Conservation (phyloP, 2,888 invertebrate species). For the Abscondita cerata region DNA sequence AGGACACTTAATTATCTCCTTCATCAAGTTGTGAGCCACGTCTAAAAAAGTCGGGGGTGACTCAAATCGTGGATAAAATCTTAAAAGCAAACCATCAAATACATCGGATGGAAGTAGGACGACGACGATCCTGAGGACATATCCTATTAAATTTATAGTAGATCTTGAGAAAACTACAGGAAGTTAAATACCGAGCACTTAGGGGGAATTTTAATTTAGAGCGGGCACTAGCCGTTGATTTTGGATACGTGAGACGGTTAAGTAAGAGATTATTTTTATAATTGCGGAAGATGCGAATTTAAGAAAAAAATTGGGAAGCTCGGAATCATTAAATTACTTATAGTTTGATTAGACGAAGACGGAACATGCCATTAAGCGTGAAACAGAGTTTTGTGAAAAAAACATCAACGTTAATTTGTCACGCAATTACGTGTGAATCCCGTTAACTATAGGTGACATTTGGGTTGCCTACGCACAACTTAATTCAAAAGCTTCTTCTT, state of each 20-base stretch:
- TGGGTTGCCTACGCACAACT: too few species aligned
- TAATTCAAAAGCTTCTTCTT: too few species aligned
- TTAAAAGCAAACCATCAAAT: slow-evolving; percentile 23
- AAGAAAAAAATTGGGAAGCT: too few species aligned
- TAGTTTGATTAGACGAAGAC: too few species aligned
- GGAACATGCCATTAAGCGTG: too few species aligned
- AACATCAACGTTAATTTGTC: too few species aligned
- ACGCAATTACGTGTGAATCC: too few species aligned
- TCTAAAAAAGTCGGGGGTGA: slow-evolving; percentile 38
- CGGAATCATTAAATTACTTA: too few species aligned
- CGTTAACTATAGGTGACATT: too few species aligned
- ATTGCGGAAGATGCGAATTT: not conserved
- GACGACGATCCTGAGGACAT: slow-evolving; percentile 10
- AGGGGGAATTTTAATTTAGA: slow-evolving; percentile 18
- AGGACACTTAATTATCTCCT: slow-evolving; percentile 48
- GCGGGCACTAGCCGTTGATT: not conserved
- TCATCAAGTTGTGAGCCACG: slow-evolving; percentile 49
- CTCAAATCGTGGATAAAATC: slow-evolving; percentile 39
- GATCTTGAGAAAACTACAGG: slow-evolving; percentile 16
- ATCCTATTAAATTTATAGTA: slow-evolving; percentile 24
- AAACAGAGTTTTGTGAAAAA: too few species aligned
- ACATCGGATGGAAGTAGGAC: slow-evolving; percentile 9
- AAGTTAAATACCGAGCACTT: slow-evolving; percentile 16
- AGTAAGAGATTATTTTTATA: not conserved
- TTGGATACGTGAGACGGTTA: not conserved